Conservation (phyloP, 2,888 invertebrate species). For the Clunio marinus region DNA sequence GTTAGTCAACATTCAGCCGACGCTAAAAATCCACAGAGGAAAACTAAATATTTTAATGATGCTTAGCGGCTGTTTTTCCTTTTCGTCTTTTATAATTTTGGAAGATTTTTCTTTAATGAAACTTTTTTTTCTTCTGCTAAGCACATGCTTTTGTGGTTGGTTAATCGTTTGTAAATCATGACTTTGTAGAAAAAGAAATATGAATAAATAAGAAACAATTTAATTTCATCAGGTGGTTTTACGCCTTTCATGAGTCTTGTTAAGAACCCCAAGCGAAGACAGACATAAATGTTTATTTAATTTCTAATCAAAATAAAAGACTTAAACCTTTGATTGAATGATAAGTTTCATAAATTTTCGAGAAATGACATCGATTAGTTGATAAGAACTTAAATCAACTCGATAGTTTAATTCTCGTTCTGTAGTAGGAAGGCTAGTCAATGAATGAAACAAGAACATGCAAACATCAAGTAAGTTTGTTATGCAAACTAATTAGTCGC, state of each 20-base stretch:
- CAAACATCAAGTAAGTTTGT: neutral
- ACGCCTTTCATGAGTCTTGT: neutral
- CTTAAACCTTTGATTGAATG: no score
- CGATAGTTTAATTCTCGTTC: no score
- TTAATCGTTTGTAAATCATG: no score
- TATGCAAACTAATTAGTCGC: constrained; percentile 15
- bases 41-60: constrained; percentile 32
- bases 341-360: no score
- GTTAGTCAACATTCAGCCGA: constrained; percentile 2
- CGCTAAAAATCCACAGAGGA: neutral
- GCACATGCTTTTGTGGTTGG: neutral
- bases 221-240: constrained; percentile 32
- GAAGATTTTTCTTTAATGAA: constrained; percentile 31
- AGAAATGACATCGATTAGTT: no score
- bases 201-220: constrained; percentile 22
- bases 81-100: constrained; percentile 10
- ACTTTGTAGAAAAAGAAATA: neutral
- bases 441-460: neutral
- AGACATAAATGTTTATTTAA: no score
- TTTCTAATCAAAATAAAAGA: no score
- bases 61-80: constrained; percentile 1
- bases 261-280: neutral
- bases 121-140: constrained; percentile 16
- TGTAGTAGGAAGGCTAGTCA: no score
- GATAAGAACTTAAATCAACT: no score